These are phyloP conservation scores for Cyprinus carpio DNA, from an alignment of 2,113 vertebrate species.

Conservation along the genomic window DNA sequence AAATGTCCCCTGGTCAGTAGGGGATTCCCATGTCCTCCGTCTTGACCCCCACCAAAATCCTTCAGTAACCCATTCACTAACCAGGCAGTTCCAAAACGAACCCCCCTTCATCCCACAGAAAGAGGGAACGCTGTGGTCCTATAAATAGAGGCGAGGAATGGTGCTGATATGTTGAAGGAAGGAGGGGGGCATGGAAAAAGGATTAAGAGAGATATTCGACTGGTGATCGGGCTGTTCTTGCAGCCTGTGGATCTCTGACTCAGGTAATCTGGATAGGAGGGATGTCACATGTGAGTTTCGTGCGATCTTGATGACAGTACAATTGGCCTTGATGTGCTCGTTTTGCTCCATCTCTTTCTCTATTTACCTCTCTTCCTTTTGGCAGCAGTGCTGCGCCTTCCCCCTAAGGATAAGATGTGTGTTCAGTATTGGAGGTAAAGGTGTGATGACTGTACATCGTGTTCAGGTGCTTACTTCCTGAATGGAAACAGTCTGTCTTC, in stretches of 20 bases:
- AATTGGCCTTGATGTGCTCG: not conserved
- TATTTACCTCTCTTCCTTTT: not conserved
- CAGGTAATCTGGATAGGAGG: conserved; percentile 21
- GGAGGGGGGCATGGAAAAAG: conserved; percentile 38
- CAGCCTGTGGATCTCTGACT: not conserved
- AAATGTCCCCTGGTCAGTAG: not conserved
- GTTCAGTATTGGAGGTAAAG: not conserved
- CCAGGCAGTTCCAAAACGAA: not conserved
- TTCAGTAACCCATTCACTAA: conserved; percentile 10
- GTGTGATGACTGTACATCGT: not conserved
- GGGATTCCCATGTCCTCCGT: conserved; percentile 32
- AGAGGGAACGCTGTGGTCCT: conserved; percentile 22
- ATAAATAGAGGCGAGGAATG: conserved; percentile 42
- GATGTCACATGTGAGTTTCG: not conserved
- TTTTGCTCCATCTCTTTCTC: not conserved
- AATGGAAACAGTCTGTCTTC: not conserved
- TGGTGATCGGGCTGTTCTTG: not conserved
- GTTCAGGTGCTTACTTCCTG: not conserved
- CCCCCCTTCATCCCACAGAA: not conserved
- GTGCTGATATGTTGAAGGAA: conserved; percentile 33
- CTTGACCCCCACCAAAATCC: conserved; percentile 2
- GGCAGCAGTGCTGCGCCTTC: not conserved
- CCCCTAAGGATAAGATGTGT: not conserved
- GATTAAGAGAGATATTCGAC: conserved; percentile 31
- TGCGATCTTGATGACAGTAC: conserved; percentile 4